These are phyloP conservation scores for Phalacrocorax brasilianus DNA, from an alignment of 2,113 vertebrate genomes.

Conservation along the genomic window DNA sequence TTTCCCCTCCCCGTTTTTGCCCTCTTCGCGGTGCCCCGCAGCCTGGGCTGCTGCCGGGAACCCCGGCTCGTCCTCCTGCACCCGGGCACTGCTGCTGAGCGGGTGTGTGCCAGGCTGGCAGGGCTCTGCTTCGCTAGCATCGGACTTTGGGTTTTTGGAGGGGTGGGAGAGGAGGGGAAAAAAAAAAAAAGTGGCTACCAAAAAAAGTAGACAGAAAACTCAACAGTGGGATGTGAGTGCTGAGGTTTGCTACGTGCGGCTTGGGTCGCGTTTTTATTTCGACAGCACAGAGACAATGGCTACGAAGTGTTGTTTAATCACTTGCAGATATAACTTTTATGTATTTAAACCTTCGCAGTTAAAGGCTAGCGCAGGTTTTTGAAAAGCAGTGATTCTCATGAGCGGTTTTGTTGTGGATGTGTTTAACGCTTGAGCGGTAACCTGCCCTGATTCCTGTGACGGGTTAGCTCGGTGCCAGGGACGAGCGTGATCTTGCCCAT, in stretches of 20 bases:
- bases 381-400: background rate
- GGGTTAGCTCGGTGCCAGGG: background rate
- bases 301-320: constrained; percentile 57
- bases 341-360: constrained; percentile 23
- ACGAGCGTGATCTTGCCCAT: background rate
- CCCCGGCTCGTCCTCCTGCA: background rate
- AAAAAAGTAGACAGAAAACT: constrained; percentile 1
- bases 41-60: background rate
- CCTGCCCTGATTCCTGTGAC: background rate
- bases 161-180: accelerated
- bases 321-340: constrained; percentile 68
- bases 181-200: background rate
- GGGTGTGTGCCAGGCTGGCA: background rate
- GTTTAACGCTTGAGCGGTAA: background rate
- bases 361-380: background rate
- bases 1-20: background rate
- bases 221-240: background rate
- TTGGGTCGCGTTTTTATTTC: constrained; percentile 58
- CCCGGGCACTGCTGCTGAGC: background rate
- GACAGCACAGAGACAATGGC: constrained; percentile 31
- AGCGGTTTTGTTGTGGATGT: background rate
- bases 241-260: constrained; percentile 18
- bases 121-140: background rate
- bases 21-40: background rate
- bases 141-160: accelerated